Conservation (phyloP, 2,888 invertebrate species). For the Eristalinus sepulchralis region DNA sequence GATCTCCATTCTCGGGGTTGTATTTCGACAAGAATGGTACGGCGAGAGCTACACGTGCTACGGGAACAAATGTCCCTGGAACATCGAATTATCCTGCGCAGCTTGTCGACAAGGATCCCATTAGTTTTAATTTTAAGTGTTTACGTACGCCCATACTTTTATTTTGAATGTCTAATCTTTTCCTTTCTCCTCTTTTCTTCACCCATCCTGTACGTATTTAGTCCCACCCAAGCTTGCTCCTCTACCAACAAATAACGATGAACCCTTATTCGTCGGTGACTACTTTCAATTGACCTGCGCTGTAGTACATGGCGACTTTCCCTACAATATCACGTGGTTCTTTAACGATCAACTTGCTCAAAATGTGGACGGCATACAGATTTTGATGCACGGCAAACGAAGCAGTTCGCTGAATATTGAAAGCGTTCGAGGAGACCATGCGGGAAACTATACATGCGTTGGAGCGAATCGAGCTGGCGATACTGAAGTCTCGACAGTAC, state of each 20-base stretch:
- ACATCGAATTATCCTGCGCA: constrained; percentile 85
- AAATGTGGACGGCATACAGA: constrained; percentile 75
- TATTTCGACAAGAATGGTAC: constrained; percentile 84
- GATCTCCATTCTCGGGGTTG: constrained; percentile 83
- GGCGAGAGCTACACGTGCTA: constrained; percentile 88
- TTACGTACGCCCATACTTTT: constrained; percentile 5
- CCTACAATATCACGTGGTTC: constrained; percentile 89
- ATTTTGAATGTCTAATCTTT: constrained; percentile 9
- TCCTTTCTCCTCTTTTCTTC: constrained; percentile 47
- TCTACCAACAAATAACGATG: constrained; percentile 83
- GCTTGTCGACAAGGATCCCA: constrained; percentile 78
- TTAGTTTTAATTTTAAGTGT: constrained; percentile 55
- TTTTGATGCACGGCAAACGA: constrained; percentile 82
- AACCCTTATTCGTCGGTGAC: constrained; percentile 84
- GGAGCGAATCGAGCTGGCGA: constrained; percentile 85
- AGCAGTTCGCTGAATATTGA: constrained; percentile 85
- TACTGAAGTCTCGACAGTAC: constrained; percentile 78
- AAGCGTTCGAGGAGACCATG: constrained; percentile 84
- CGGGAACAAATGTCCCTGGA: constrained; percentile 84
- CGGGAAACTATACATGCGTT: constrained; percentile 88
- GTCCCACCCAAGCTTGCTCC: constrained; percentile 85
- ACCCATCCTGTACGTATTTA: constrained; percentile 78
- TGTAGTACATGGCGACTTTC: constrained; percentile 89
- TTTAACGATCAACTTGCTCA: constrained; percentile 82
- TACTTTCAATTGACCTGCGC: constrained; percentile 85